Base-by-base conservation (phyloP, 2,113 vertebrate genomes). In the Oncorhynchus nerka region DNA sequence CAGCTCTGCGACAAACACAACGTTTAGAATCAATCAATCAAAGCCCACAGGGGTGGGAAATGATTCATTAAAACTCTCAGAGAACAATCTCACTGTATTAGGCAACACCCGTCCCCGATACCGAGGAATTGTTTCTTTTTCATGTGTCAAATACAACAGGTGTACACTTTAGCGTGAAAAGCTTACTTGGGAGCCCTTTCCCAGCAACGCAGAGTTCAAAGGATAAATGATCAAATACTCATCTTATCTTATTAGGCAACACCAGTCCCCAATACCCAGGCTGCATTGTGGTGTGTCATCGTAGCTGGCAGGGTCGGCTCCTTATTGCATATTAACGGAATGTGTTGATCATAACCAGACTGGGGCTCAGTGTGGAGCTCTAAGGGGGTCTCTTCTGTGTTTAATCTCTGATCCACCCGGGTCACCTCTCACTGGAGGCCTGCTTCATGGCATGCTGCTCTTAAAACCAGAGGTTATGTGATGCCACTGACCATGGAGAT, bases 321-420 rank as follows among this genome's bases (percentile, higher is more conserved):
- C 85, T 83, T 64, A 78, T 71, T 73, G 49, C 20, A 68, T 8
- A 83, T 79, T 77, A 70, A 78, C 67, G 70, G 79, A 84, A 81
- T 77, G 68, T 16, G 69, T 69, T 59, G 84, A 85, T 89, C 74
- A 76, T 30, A 82, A 80, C 76, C 89, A 89, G 85, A 74, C 71
- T 71, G 34, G 73, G 74, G 66, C 75, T 76, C 51, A 45, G 70
- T 61, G 72, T n/a, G 70, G 22, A 22, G 79, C 79, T 83, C 64
- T 59, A 75, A 72, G 75, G 79, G 67, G 82, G 73, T 68, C 73
- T 74, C 19, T 57, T 4, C 49, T 28, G 49, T 26, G 65, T 57
- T 15, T 11, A 45, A 45, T 45, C 55, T 1, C 55, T 62, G 59
- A 62, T 22, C 5, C 59, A 22, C 0, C n/a, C 1, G 59, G n/a